A percentile compares a stretch with the other conserved stretches of the same genome.
phyloP scores from a whole-genome alignment of 92 coral and sea anemone genomes.

The Chrysogorgia sp. region DNA sequence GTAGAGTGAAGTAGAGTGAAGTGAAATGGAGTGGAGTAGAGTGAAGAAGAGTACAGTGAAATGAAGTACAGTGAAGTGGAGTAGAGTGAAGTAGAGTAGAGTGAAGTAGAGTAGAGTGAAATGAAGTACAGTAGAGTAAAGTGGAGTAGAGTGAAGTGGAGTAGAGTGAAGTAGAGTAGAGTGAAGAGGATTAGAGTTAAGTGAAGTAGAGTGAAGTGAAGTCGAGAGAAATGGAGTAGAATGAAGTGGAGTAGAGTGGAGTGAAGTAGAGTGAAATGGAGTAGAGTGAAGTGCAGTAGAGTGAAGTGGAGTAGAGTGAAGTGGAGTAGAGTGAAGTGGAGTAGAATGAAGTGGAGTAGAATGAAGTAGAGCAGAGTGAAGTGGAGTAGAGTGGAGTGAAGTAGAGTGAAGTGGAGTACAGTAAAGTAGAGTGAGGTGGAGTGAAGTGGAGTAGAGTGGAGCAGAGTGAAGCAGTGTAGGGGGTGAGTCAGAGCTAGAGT shows the following conservation, averaged over 20 bases:
- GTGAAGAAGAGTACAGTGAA: slow-evolving; percentile 7
- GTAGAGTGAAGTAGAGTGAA: slow-evolving; percentile 14
- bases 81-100: slow-evolving; percentile 1
- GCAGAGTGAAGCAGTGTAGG: not conserved
- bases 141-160: slow-evolving; percentile 9
- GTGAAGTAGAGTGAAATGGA: slow-evolving; percentile 10
- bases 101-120: slow-evolving; percentile 11
- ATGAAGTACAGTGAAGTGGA: slow-evolving; percentile 9
- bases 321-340: slow-evolving; percentile 5
- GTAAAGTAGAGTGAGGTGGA: not conserved
- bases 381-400: not conserved
- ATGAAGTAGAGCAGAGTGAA: not conserved
- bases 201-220: not conserved
- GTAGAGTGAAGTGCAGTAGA: slow-evolving; percentile 16
- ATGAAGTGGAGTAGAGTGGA: not conserved
- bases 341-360: slow-evolving; percentile 2
- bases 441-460: not conserved
- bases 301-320: slow-evolving; percentile 22
- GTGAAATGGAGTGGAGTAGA: slow-evolving; percentile 10
- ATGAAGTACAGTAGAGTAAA: not conserved
- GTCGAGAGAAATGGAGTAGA: not conserved
- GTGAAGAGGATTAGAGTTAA: not conserved
- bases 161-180: slow-evolving; percentile 27
- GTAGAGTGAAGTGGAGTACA: not conserved
- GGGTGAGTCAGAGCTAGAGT: not conserved